phyloP scores from a whole-genome alignment of 1,140 invertebrate genomes.

The Neodiprion virginianus region DNA sequence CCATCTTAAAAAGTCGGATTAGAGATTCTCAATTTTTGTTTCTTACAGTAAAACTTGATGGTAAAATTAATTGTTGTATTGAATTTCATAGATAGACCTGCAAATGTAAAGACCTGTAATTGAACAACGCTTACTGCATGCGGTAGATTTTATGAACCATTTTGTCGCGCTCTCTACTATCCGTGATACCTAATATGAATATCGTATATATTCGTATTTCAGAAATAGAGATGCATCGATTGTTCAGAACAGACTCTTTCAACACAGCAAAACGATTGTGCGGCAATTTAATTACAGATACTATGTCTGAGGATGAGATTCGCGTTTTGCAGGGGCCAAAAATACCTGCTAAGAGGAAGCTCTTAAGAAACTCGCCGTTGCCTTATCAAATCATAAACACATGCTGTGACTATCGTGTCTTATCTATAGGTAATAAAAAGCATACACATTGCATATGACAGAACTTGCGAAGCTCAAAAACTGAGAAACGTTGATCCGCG shows the following conservation, averaged over 20 bases:
- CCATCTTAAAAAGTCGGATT: too few species aligned
- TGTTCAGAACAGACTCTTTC: slow-evolving; percentile 67
- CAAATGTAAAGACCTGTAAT: too few species aligned
- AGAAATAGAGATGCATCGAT: slow-evolving; percentile 68
- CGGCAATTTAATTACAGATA: slow-evolving; percentile 24
- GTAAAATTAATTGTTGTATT: too few species aligned
- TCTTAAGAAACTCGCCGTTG: slow-evolving; percentile 46
- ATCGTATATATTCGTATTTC: slow-evolving; percentile 25
- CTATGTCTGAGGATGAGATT: slow-evolving; percentile 43
- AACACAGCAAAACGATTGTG: slow-evolving; percentile 52
- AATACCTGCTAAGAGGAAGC: slow-evolving; percentile 36
- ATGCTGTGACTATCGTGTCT: slow-evolving; percentile 43
- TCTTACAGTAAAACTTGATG: not conserved
- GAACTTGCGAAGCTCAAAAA: not conserved
- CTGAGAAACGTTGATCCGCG: not conserved
- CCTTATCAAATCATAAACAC: slow-evolving; percentile 40
- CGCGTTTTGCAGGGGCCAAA: slow-evolving; percentile 44
- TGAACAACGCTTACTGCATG: too few species aligned
- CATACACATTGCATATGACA: not conserved
- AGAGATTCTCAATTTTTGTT: slow-evolving; percentile 6
- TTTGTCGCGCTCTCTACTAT: too few species aligned
- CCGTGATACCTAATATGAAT: not conserved
- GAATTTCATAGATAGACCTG: too few species aligned
- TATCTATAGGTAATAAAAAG: slow-evolving; percentile 39
- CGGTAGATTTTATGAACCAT: too few species aligned